Evolutionary conservation across 2,797 vertebrate genomes (phyloP).

Genomic region (Nyctibius grandis): DNA sequence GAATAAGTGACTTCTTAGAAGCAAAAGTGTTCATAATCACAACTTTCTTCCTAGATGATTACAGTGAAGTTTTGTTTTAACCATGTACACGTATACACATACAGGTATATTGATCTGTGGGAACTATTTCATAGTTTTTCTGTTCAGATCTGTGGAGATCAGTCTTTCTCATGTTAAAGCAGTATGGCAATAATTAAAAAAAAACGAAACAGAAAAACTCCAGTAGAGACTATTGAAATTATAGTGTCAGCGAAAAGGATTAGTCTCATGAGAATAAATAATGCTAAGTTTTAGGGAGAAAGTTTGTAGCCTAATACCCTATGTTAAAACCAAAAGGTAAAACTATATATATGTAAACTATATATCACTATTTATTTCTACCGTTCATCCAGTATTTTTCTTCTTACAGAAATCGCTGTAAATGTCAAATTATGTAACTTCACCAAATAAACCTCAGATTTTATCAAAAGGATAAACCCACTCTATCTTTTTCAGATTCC

Average conservation of each 20-base stretch:
- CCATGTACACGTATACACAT: rapidly evolving
- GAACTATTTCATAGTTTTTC: not conserved
- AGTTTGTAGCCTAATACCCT: not conserved
- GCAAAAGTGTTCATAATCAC: not conserved
- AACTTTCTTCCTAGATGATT: not conserved
- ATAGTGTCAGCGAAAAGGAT: not conserved
- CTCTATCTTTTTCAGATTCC: not conserved
- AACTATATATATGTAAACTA: not conserved
- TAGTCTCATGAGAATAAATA: not conserved
- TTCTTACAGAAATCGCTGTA: not conserved
- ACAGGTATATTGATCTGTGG: not conserved
- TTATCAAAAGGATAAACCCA: not conserved
- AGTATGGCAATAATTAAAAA: not conserved
- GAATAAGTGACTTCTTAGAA: not conserved
- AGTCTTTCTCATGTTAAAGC: not conserved
- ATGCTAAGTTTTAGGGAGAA: not conserved
- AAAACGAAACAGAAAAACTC: rapidly evolving
- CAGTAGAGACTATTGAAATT: not conserved
- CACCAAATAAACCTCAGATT: not conserved
- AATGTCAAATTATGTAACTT: not conserved
- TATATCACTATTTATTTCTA: not conserved
- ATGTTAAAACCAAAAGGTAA: not conserved
- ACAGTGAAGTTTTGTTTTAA: not conserved
- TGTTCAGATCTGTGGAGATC: not conserved
- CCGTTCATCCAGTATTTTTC: not conserved